These are phyloP conservation scores for Chelon auratus DNA, from an alignment of 2,797 vertebrate genomes.

Conservation along the genomic window DNA sequence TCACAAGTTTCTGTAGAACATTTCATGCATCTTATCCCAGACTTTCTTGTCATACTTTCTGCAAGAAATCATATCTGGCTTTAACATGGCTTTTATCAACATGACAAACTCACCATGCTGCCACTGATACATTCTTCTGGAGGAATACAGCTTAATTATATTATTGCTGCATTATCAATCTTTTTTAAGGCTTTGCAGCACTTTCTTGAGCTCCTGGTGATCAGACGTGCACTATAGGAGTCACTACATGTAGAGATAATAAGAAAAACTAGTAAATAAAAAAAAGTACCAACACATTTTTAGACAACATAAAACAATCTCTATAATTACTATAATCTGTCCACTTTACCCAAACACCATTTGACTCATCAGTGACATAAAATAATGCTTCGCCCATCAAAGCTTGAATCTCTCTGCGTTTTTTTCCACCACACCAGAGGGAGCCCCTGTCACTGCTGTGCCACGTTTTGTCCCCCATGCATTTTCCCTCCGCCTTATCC, in stretches of 20 bases:
- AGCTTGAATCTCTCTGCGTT: conserved; percentile 40
- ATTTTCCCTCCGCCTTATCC: conserved; percentile 50
- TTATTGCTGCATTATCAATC: no score
- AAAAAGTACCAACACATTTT: conserved; percentile 18
- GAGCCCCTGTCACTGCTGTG: conserved; percentile 65
- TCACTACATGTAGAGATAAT: neutral
- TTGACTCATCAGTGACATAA: conserved; percentile 41
- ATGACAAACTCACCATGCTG: neutral
- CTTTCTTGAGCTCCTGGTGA: conserved; percentile 3
- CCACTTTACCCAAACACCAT: conserved; percentile 41
- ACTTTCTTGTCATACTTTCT: neutral
- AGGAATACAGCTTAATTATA: neutral
- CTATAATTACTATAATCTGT: conserved; percentile 42
- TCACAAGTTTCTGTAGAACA: neutral
- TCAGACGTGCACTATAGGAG: conserved; percentile 1
- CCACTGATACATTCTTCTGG: neutral
- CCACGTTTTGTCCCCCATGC: conserved; percentile 45
- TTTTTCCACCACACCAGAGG: conserved; percentile 74
- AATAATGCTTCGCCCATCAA: conserved; percentile 30
- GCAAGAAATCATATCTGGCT: no score
- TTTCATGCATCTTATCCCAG: neutral
- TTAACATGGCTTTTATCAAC: neutral
- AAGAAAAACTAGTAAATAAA: conserved; percentile 20
- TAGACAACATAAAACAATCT: neutral
- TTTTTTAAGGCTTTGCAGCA: neutral